These are phyloP conservation scores for Melanargia galathea DNA, from an alignment of 2,888 invertebrate genomes.

Conservation along the genomic window DNA sequence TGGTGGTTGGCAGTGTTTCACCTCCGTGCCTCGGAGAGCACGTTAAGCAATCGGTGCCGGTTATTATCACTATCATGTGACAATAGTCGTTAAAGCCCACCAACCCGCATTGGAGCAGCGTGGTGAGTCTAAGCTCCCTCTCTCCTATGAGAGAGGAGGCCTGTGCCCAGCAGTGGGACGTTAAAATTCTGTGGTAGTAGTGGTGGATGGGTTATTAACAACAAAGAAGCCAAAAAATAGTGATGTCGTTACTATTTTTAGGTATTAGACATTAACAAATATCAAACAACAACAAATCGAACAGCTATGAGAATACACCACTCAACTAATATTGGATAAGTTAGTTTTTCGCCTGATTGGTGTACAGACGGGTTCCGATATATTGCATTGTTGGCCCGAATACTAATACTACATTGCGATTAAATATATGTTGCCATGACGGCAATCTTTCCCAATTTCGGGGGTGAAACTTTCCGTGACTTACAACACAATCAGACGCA, in stretches of 20 bases:
- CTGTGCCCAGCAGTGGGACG: too few relatives aligned
- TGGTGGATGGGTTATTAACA: too few relatives aligned
- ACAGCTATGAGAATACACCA: slow-evolving; percentile 25
- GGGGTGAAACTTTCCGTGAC: slow-evolving; percentile 34
- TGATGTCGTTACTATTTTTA: not conserved
- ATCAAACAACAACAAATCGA: slow-evolving; percentile 5
- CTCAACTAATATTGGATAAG: slow-evolving; percentile 67
- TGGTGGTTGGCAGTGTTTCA: too few relatives aligned
- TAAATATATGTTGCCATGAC: slow-evolving; percentile 46
- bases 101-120: too few relatives aligned
- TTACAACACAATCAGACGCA: slow-evolving; percentile 28
- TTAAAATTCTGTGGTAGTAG: too few relatives aligned
- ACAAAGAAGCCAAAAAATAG: too few relatives aligned
- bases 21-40: too few relatives aligned
- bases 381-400: slow-evolving; percentile 66
- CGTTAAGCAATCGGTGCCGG: too few relatives aligned
- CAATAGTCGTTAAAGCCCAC: too few relatives aligned
- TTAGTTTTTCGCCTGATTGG: slow-evolving; percentile 73
- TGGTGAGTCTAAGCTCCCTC: too few relatives aligned
- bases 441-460: slow-evolving; percentile 38
- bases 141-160: too few relatives aligned
- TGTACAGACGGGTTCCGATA: slow-evolving; percentile 66
- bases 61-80: too few relatives aligned
- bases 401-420: slow-evolving; percentile 59
- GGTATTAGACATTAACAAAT: not conserved